Evolutionary conservation across 2,888 invertebrate genomes (phyloP).

Genomic region (Tyria jacobaeae): DNA sequence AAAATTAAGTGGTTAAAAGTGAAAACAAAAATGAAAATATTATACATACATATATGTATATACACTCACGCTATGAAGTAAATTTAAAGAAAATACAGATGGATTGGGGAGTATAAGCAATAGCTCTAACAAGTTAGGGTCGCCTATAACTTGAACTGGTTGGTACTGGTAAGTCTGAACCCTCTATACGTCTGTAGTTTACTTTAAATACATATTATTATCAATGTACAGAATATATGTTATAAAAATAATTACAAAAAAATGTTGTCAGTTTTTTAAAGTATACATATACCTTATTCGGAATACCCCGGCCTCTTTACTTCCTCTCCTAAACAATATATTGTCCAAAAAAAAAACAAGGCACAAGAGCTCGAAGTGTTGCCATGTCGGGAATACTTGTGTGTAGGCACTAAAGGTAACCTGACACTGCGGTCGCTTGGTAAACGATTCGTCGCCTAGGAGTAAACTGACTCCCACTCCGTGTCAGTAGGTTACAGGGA

Average conservation of each 20-base stretch:
- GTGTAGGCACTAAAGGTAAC: constrained; percentile 45
- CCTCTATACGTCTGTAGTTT: no score
- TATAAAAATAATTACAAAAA: no score
- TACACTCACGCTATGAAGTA: no score
- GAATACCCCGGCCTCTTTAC: background rate
- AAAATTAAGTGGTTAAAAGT: background rate
- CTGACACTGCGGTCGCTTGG: constrained; percentile 54
- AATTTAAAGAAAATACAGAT: no score
- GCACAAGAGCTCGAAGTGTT: constrained; percentile 9
- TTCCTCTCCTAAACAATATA: constrained; percentile 3
- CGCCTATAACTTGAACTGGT: no score
- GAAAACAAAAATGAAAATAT: no score
- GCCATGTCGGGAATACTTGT: constrained; percentile 14
- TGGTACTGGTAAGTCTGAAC: no score
- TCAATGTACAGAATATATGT: background rate
- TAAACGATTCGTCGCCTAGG: constrained; percentile 71
- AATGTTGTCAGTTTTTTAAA: no score
- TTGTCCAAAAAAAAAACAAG: background rate
- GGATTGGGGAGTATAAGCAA: no score
- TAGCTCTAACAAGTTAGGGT: no score
- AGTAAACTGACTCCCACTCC: constrained; percentile 58
- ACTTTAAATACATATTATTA: no score
- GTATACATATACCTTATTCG: background rate
- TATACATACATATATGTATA: no score
- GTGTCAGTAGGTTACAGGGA: constrained; percentile 68